These are phyloP conservation scores for Bruchidius siliquastri DNA, from an alignment of 2,888 invertebrate genomes.

Conservation along the genomic window DNA sequence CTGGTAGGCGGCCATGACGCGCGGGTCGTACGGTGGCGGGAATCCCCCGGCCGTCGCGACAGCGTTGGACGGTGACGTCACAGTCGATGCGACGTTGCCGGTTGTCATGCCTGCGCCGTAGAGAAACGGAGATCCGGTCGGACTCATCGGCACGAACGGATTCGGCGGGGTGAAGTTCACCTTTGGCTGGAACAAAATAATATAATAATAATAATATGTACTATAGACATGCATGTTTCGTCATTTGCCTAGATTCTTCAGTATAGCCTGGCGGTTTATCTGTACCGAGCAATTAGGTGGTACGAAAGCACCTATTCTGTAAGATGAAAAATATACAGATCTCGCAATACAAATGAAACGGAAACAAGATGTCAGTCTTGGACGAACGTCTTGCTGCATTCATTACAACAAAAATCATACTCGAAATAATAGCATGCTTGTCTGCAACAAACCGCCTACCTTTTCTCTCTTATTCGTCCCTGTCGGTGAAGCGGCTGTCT, in stretches of 20 bases:
- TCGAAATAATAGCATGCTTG: too few relatives aligned
- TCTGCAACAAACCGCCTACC: slow-evolving; percentile 11
- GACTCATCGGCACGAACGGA: slow-evolving; percentile 43
- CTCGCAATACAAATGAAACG: too few relatives aligned
- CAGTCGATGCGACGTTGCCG: neutral
- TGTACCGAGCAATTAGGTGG: too few relatives aligned
- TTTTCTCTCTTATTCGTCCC: slow-evolving; percentile 21
- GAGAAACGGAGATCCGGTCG: slow-evolving; percentile 38
- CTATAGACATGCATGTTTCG: too few relatives aligned
- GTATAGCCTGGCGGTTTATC: too few relatives aligned
- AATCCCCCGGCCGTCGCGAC: slow-evolving; percentile 35
- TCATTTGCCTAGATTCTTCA: too few relatives aligned
- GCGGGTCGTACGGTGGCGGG: slow-evolving; percentile 41
- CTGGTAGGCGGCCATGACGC: slow-evolving; percentile 44
- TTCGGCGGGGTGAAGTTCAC: slow-evolving; percentile 46
- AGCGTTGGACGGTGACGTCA: slow-evolving; percentile 17
- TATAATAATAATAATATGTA: too few relatives aligned
- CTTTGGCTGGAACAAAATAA: slow-evolving; percentile 23
- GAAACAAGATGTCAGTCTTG: too few relatives aligned
- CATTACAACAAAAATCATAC: too few relatives aligned
- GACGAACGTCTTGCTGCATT: too few relatives aligned
- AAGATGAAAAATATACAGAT: too few relatives aligned
- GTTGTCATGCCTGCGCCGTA: slow-evolving; percentile 17
- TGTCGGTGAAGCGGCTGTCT: slow-evolving; percentile 15
- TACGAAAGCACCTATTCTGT: too few relatives aligned